Conservation (phyloP, 2,888 invertebrate species). For the Teinopalpus imperialis region DNA sequence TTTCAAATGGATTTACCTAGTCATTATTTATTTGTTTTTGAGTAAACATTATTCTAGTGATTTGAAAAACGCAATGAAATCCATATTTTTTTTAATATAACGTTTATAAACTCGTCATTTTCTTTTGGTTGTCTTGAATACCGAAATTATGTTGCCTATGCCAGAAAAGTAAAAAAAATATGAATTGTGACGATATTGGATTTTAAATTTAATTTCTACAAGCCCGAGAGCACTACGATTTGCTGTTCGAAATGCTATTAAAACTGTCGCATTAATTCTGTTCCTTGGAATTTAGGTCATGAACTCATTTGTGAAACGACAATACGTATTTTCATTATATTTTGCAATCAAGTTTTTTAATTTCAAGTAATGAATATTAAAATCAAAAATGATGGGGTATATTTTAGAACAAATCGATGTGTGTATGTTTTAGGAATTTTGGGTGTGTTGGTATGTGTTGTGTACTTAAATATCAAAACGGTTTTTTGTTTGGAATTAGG, state of each 20-base stretch:
- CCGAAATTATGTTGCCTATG: not conserved
- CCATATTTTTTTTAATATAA: too few relatives aligned
- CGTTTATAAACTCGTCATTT: not conserved
- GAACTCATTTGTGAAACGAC: constrained; percentile 16
- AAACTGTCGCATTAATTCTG: constrained; percentile 18
- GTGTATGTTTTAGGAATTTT: too few relatives aligned
- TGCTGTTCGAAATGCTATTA: constrained; percentile 19
- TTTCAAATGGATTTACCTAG: too few relatives aligned
- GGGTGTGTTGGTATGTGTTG: too few relatives aligned
- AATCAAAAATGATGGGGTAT: too few relatives aligned
- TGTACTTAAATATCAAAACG: too few relatives aligned
- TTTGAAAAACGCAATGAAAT: too few relatives aligned
- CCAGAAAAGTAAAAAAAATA: not conserved
- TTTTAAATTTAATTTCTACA: constrained; percentile 17
- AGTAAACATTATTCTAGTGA: too few relatives aligned
- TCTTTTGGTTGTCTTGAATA: not conserved
- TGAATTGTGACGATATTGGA: constrained; percentile 20
- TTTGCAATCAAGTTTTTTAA: not conserved
- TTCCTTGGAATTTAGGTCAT: constrained; percentile 16
- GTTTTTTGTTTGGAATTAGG: too few relatives aligned
- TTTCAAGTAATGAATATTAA: too few relatives aligned
- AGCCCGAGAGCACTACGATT: constrained; percentile 2
- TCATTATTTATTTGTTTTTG: too few relatives aligned
- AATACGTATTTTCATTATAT: constrained; percentile 9
- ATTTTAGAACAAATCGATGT: too few relatives aligned